A percentile compares a stretch with the other conserved stretches of the same genome.
phyloP scores from a whole-genome alignment of 2,113 vertebrate species.

The Nannobrachium achirus region DNA sequence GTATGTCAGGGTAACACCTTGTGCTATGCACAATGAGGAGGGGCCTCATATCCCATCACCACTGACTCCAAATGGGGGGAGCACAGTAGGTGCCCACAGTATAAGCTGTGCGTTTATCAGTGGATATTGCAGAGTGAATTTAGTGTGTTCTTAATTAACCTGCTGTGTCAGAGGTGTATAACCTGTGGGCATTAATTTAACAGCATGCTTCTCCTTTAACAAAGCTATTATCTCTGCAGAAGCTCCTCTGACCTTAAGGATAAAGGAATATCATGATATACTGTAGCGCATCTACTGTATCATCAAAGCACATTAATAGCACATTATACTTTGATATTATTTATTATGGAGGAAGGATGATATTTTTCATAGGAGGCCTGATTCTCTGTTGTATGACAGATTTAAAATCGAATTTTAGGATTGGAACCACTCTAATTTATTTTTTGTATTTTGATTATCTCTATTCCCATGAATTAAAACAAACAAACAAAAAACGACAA shows the following conservation, averaged over 20 bases:
- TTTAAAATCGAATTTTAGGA: too few relatives aligned
- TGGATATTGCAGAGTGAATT: neutral
- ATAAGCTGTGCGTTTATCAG: neutral
- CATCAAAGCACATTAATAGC: neutral
- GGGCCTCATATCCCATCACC: conserved; percentile 19
- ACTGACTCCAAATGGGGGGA: conserved; percentile 16
- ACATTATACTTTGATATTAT: neutral
- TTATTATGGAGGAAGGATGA: neutral
- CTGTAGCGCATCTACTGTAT: neutral
- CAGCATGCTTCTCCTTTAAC: conserved; percentile 38
- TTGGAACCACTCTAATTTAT: neutral
- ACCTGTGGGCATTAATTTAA: conserved; percentile 62
- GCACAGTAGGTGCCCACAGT: neutral
- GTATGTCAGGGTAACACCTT: too few relatives aligned
- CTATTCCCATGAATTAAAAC: too few relatives aligned
- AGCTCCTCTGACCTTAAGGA: conserved; percentile 35
- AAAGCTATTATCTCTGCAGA: conserved; percentile 52
- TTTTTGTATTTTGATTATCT: neutral
- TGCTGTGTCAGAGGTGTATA: conserved; percentile 26
- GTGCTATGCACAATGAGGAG: too few relatives aligned
- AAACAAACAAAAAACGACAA: too few relatives aligned
- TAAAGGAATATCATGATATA: conserved; percentile 36
- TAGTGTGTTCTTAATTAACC: conserved; percentile 62
- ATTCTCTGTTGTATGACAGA: too few relatives aligned
- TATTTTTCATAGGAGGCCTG: neutral